These are phyloP conservation scores for Lycorma delicatula DNA, from an alignment of 1,140 invertebrate genomes.

Conservation along the genomic window DNA sequence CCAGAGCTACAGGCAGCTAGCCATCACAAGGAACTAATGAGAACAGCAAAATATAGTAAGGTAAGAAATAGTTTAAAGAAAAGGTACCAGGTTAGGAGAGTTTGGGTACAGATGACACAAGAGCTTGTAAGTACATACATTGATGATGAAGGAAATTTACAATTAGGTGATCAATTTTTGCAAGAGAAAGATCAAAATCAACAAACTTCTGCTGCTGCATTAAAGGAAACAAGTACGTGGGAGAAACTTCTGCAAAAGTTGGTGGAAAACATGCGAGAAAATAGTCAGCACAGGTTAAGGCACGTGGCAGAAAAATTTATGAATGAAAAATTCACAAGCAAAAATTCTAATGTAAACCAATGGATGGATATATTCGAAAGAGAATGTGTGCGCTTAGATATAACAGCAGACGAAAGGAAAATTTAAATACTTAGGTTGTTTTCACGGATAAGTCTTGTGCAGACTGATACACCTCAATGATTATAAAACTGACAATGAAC, in stretches of 20 bases:
- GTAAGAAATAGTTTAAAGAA: too few relatives aligned
- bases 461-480: conserved; percentile 33
- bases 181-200: conserved; percentile 11
- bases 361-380: conserved; percentile 33
- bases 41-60: too few relatives aligned
- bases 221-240: neutral
- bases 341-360: conserved; percentile 27
- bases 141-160: conserved; percentile 22
- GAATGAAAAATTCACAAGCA: conserved; percentile 28
- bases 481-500: conserved; percentile 30
- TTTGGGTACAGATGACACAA: too few relatives aligned
- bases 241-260: conserved; percentile 17
- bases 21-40: too few relatives aligned
- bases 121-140: too few relatives aligned
- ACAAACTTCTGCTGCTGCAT: too few relatives aligned
- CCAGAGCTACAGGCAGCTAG: too few relatives aligned
- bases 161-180: conserved; percentile 16
- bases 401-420: too few relatives aligned
- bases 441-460: conserved; percentile 30
- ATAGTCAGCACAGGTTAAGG: conserved; percentile 4
- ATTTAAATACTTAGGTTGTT: too few relatives aligned
- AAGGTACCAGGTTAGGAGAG: too few relatives aligned
- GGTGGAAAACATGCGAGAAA: conserved; percentile 12
- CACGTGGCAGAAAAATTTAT: conserved; percentile 18
- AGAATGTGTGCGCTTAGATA: conserved; percentile 29